A percentile compares a stretch with the other conserved stretches of the same genome.
Evolutionary conservation across 2,113 vertebrate species (phyloP).

Genomic region (Clupea harengus): DNA sequence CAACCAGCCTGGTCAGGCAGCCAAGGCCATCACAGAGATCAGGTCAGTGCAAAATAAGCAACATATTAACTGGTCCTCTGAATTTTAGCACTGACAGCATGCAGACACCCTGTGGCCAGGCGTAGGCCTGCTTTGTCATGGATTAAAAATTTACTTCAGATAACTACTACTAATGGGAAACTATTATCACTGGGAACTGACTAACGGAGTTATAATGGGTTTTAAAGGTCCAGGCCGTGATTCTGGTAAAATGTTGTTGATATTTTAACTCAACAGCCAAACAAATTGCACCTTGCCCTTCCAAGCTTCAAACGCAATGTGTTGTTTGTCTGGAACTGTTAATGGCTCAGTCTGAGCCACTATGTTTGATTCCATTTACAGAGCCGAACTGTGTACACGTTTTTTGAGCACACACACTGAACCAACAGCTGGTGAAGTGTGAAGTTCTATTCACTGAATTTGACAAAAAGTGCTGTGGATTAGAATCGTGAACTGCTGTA

Average conservation of each 20-base stretch:
- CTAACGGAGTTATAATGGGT: not conserved
- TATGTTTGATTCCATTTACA: too few species aligned
- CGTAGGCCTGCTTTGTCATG: not conserved
- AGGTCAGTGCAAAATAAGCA: slow-evolving; percentile 65
- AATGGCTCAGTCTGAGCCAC: too few species aligned
- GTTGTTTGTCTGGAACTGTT: too few species aligned
- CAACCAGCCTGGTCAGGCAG: slow-evolving; percentile 79
- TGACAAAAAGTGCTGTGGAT: too few species aligned
- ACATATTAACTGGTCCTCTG: not conserved
- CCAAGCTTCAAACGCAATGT: too few species aligned
- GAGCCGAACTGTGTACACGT: not conserved
- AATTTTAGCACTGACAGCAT: not conserved
- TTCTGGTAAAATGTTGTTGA: too few species aligned
- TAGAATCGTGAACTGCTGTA: too few species aligned
- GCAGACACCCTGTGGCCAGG: not conserved
- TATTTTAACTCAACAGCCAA: too few species aligned
- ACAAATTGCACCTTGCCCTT: too few species aligned
- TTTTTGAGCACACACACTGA: not conserved
- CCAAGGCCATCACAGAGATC: slow-evolving; percentile 77
- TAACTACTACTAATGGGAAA: not conserved
- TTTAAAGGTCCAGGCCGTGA: too few species aligned
- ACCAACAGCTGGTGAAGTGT: too few species aligned
- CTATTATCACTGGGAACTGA: not conserved
- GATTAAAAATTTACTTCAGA: not conserved
- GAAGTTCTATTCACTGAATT: too few species aligned